Percentiles rank a stretch among this genome's conserved stretches.
Conservation (phyloP, 1,140 invertebrate species). For the Metaphire vulgaris region DNA sequence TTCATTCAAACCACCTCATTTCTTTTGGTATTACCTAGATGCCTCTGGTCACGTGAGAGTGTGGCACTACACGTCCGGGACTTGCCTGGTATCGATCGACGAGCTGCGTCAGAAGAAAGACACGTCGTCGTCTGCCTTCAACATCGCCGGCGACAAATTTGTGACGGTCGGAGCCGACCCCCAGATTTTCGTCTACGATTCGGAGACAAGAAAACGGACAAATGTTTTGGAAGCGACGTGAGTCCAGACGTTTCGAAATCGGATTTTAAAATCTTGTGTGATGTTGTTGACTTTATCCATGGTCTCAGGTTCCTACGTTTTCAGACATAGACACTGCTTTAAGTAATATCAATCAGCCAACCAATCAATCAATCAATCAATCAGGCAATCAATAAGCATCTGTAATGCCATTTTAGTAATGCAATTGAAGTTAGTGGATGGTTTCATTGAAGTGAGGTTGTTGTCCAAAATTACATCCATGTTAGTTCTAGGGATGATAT, state of each 20-base stretch:
- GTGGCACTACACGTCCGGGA: conserved; percentile 48
- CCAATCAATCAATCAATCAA: no score
- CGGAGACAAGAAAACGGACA: conserved; percentile 41
- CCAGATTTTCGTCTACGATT: conserved; percentile 44
- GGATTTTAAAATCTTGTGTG: no score
- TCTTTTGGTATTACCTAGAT: conserved; percentile 35
- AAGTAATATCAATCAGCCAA: no score
- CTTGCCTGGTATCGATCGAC: conserved; percentile 43
- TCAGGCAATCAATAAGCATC: no score
- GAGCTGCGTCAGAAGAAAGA: conserved; percentile 39
- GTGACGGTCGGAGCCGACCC: conserved; percentile 42
- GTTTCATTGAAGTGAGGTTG: no score
- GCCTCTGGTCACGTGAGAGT: conserved; percentile 49
- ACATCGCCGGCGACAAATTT: conserved; percentile 38
- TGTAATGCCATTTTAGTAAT: no score
- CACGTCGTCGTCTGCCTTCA: conserved; percentile 38
- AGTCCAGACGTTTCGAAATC: neutral
- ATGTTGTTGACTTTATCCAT: no score
- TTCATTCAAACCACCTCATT: neutral
- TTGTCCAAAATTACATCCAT: no score
- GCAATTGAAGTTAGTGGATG: no score
- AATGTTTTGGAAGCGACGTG: conserved; percentile 46
- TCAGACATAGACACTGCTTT: no score
- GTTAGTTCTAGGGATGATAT: no score
- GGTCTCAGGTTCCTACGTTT: no score